These are phyloP conservation scores for Tryphoninae sp. DNA, from an alignment of 2,888 invertebrate genomes.

Conservation along the genomic window DNA sequence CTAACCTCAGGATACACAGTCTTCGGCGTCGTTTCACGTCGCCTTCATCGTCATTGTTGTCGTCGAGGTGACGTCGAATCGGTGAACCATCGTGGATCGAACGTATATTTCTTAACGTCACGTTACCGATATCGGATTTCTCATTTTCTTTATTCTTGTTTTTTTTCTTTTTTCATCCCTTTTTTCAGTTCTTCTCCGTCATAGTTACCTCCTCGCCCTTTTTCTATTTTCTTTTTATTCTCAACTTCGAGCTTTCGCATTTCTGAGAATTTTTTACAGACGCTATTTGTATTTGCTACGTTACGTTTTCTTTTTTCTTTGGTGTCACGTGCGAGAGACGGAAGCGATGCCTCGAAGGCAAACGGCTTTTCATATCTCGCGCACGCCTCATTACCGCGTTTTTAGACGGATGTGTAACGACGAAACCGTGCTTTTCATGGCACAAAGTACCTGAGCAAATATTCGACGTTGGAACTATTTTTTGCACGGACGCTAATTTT, in stretches of 20 bases:
- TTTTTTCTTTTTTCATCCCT: neutral
- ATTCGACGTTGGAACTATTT: slow-evolving; percentile 15
- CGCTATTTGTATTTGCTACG: neutral
- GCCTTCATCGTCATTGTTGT: slow-evolving; percentile 39
- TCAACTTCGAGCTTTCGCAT: neutral
- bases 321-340: slow-evolving; percentile 26
- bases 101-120: slow-evolving; percentile 25
- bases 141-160: neutral
- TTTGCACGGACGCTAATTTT: slow-evolving; percentile 16
- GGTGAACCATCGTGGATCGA: slow-evolving; percentile 16
- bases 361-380: slow-evolving; percentile 61
- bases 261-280: neutral
- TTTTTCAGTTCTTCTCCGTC: neutral
- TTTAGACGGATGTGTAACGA: slow-evolving; percentile 67
- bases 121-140: slow-evolving; percentile 18
- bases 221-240: slow-evolving; percentile 1
- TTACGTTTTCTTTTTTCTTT: slow-evolving; percentile 13
- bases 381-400: slow-evolving; percentile 75
- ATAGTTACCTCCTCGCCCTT: neutral
- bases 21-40: slow-evolving; percentile 12
- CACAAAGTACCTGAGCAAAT: slow-evolving; percentile 3
- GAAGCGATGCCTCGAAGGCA: slow-evolving; percentile 64
- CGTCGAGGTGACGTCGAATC: slow-evolving; percentile 29
- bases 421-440: slow-evolving; percentile 66
- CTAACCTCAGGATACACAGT: neutral